Conservation (phyloP, 2,888 invertebrate species). For the Sericinus montela region DNA sequence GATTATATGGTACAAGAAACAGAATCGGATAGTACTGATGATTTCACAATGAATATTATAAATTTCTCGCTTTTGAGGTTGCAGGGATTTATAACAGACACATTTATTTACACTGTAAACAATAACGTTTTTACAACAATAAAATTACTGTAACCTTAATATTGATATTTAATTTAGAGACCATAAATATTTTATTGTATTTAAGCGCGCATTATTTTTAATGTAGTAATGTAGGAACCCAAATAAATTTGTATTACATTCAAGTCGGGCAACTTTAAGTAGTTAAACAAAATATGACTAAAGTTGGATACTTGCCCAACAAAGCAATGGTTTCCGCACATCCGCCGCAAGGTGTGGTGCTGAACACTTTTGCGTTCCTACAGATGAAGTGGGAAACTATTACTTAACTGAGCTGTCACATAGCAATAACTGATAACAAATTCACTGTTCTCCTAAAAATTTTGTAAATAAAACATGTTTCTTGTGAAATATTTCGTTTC, state of each 20-base stretch:
- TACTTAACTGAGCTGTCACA: conserved; percentile 1
- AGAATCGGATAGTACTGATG: too few relatives aligned
- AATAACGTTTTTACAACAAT: too few relatives aligned
- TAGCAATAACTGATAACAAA: neutral
- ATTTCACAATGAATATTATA: too few relatives aligned
- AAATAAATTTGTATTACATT: too few relatives aligned
- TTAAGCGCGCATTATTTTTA: conserved; percentile 14
- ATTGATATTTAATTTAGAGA: too few relatives aligned
- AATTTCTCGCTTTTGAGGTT: too few relatives aligned
- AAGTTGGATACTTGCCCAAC: conserved; percentile 17
- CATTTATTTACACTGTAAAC: too few relatives aligned
- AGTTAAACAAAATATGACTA: neutral
- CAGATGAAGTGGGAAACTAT: conserved; percentile 12
- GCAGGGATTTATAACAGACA: too few relatives aligned
- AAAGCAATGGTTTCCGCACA: conserved; percentile 16
- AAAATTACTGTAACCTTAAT: too few relatives aligned
- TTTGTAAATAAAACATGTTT: neutral
- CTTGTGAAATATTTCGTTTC: neutral
- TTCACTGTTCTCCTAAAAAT: neutral
- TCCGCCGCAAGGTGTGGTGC: conserved; percentile 10
- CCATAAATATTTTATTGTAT: neutral
- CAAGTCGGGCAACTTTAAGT: neutral
- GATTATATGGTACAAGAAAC: too few relatives aligned
- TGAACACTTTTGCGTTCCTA: conserved; percentile 11
- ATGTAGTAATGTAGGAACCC: too few relatives aligned